Percentiles rank a stretch among this genome's conserved stretches.
These are phyloP conservation scores for Scomber scombrus DNA, from an alignment of 2,113 vertebrate genomes.

Conservation along the genomic window DNA sequence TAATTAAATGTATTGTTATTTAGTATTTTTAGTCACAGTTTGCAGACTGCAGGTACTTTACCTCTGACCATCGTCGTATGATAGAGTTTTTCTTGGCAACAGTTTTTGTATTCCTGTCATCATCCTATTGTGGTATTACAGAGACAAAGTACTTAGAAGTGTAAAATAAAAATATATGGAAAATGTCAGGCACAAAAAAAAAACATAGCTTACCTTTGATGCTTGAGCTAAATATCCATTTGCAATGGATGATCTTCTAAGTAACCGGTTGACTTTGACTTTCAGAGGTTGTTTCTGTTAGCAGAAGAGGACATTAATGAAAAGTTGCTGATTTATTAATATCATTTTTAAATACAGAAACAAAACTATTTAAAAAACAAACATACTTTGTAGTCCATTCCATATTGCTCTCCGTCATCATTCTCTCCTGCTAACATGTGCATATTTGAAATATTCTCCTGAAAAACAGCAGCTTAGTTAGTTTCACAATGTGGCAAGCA, in stretches of 20 bases:
- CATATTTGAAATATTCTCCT: slow-evolving; percentile 48
- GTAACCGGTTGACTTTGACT: slow-evolving; percentile 53
- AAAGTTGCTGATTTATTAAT: background rate
- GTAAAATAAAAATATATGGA: too few relatives aligned
- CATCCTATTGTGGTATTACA: slow-evolving; percentile 13
- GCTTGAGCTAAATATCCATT: slow-evolving; percentile 19
- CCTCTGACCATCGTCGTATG: slow-evolving; percentile 48
- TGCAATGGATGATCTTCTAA: slow-evolving; percentile 57
- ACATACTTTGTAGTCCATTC: slow-evolving; percentile 61
- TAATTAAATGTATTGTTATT: too few relatives aligned
- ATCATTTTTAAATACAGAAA: background rate
- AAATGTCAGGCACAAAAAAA: too few relatives aligned
- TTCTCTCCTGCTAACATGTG: slow-evolving; percentile 19
- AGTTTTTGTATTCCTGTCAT: background rate
- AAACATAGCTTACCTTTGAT: slow-evolving; percentile 30
- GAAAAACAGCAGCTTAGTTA: background rate
- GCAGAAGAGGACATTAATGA: background rate
- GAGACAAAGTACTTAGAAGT: background rate
- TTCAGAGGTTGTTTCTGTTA: slow-evolving; percentile 64
- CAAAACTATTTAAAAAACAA: background rate
- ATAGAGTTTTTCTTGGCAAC: background rate
- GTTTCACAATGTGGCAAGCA: too few relatives aligned
- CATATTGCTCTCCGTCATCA: slow-evolving; percentile 36
- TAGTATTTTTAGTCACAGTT: too few relatives aligned
- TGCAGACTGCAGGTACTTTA: slow-evolving; percentile 11